phyloP scores from a whole-genome alignment of 2,888 invertebrate species.

The Aporophyla lueneburgensis region DNA sequence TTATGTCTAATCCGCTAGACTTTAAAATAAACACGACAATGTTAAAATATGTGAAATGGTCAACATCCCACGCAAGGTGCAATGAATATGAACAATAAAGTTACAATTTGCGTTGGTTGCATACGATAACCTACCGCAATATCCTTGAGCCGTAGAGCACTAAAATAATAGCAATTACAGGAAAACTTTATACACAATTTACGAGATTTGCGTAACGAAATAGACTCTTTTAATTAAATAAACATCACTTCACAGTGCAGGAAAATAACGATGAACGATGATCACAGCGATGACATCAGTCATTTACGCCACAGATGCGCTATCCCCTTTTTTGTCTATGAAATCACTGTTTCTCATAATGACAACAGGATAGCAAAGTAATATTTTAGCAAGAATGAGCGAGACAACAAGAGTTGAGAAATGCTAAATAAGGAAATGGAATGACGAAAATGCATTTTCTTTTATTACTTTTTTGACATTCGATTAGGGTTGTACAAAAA shows the following conservation, averaged over 20 bases:
- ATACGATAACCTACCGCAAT: conserved; percentile 75
- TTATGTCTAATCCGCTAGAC: conserved; percentile 15
- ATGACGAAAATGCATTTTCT: conserved; percentile 38
- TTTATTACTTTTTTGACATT: conserved; percentile 23
- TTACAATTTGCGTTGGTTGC: conserved; percentile 71
- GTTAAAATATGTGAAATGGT: conserved; percentile 70
- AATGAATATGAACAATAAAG: conserved; percentile 75
- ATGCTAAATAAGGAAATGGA: conserved; percentile 38
- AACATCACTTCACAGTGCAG: conserved; percentile 61
- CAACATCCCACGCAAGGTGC: conserved; percentile 87
- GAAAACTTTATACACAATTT: conserved; percentile 48
- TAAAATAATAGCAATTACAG: conserved; percentile 44
- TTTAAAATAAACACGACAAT: conserved; percentile 40
- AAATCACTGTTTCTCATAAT: conserved; percentile 32
- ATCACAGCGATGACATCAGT: conserved; percentile 81
- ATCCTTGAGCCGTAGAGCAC: conserved; percentile 72
- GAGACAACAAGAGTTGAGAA: conserved; percentile 18
- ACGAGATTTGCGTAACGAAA: conserved; percentile 47
- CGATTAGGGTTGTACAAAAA: conserved; percentile 25
- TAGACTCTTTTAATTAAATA: conserved; percentile 59
- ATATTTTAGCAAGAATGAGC: conserved; percentile 19
- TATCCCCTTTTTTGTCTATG: conserved; percentile 52
- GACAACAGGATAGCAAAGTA: conserved; percentile 46
- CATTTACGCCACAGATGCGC: conserved; percentile 65
- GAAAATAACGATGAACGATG: conserved; percentile 63